phyloP scores from a whole-genome alignment of 2,797 vertebrate genomes.

The Xerus rutilus region DNA sequence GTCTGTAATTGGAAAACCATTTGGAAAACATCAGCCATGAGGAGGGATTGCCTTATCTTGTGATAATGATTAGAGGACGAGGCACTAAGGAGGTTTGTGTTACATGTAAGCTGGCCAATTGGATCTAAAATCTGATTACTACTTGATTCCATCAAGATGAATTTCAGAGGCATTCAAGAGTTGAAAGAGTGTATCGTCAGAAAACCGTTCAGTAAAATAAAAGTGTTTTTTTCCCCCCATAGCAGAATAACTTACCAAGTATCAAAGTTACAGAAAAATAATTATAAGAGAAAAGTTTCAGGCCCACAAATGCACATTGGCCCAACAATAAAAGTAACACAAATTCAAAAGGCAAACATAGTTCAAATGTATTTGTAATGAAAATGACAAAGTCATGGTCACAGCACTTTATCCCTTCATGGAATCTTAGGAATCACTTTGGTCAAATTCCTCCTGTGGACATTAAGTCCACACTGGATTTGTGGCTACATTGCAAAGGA shows the following conservation, averaged over 20 bases:
- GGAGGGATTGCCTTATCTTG: slow-evolving; percentile 30
- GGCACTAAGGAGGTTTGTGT: slow-evolving; percentile 48
- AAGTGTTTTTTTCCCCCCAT: background rate
- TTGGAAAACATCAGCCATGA: slow-evolving; percentile 32
- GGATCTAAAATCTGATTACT: slow-evolving; percentile 63
- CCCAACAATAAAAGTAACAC: slow-evolving; percentile 17
- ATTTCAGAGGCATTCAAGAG: slow-evolving; percentile 69
- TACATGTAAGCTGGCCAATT: slow-evolving; percentile 21
- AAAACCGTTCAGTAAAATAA: slow-evolving; percentile 50
- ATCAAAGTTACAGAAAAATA: slow-evolving; percentile 61
- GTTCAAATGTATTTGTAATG: slow-evolving; percentile 36
- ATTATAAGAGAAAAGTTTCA: slow-evolving; percentile 37
- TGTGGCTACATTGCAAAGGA: background rate
- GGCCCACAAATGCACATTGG: slow-evolving; percentile 33
- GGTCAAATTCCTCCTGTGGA: background rate
- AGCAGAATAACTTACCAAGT: slow-evolving; percentile 56
- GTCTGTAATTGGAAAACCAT: slow-evolving; percentile 9
- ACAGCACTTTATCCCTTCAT: background rate
- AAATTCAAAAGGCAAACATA: slow-evolving; percentile 49
- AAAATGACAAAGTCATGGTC: slow-evolving; percentile 35
- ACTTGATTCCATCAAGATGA: slow-evolving; percentile 46
- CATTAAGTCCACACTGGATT: background rate
- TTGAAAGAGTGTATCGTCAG: slow-evolving; percentile 54
- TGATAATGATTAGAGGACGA: slow-evolving; percentile 28
- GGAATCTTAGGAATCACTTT: background rate